Evolutionary conservation across 2,113 vertebrate genomes (phyloP).

Genomic region (Mus pahari): DNA sequence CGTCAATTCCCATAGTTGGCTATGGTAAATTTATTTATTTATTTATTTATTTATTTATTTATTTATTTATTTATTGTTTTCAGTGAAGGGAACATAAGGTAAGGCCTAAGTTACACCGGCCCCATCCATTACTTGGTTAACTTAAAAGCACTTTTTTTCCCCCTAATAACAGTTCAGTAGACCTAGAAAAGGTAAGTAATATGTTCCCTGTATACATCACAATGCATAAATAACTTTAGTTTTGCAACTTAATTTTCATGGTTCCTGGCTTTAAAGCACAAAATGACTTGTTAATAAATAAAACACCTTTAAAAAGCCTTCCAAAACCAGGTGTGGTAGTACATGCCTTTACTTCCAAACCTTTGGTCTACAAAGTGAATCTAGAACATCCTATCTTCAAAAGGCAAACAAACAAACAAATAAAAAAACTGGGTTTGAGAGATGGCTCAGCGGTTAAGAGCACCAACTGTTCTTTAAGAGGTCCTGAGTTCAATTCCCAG

Average conservation of each 20-base stretch:
- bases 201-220: not conserved
- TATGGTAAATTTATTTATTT: not conserved
- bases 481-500: too few relatives aligned
- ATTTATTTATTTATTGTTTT: not conserved
- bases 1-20: not conserved
- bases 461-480: too few relatives aligned
- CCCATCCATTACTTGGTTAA: not conserved
- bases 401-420: too few relatives aligned
- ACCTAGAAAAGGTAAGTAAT: not conserved
- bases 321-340: too few relatives aligned
- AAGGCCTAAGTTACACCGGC: not conserved
- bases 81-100: not conserved
- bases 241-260: constrained; percentile 35
- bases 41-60: too few relatives aligned
- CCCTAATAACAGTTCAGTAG: not conserved
- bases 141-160: constrained; percentile 48
- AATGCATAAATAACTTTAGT: constrained; percentile 25
- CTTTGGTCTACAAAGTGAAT: too few relatives aligned
- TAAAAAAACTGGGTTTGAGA: too few relatives aligned
- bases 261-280: constrained; percentile 27
- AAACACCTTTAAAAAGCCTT: not conserved
- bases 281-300: constrained; percentile 14
- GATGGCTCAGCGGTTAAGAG: too few relatives aligned
- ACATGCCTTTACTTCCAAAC: too few relatives aligned
- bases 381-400: too few relatives aligned